These are phyloP conservation scores for Ictidomys tridecemlineatus DNA, from an alignment of 2,113 vertebrate species.

Conservation along the genomic window DNA sequence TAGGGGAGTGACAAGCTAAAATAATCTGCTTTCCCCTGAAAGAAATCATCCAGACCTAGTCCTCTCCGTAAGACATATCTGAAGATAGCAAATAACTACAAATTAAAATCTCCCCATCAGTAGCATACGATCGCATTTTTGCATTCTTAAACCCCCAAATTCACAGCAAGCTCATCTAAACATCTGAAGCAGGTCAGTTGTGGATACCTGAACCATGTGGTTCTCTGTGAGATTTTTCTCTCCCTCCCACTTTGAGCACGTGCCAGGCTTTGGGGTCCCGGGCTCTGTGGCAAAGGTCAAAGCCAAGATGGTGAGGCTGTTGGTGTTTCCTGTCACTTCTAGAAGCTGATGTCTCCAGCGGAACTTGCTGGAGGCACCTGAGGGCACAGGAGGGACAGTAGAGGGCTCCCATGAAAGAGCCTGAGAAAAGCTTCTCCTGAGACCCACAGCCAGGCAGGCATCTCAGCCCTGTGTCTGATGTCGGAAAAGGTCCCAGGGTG, in stretches of 20 bases:
- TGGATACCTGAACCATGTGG: fast-evolving
- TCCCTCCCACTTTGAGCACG: no score
- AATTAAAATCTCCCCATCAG: neutral
- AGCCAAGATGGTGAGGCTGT: neutral
- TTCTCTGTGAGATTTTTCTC: fast-evolving
- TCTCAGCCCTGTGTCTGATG: fast-evolving
- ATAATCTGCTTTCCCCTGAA: neutral
- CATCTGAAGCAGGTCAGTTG: fast-evolving
- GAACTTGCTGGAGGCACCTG: neutral
- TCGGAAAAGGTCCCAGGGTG: no score
- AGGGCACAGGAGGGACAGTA: fast-evolving
- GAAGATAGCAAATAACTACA: neutral
- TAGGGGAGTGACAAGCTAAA: neutral
- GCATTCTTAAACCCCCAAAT: neutral
- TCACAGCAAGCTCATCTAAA: fast-evolving
- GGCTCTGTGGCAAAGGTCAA: neutral
- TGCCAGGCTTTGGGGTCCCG: neutral
- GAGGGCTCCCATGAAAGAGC: no score
- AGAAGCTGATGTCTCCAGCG: no score
- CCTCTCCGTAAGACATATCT: neutral
- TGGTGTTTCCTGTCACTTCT: neutral
- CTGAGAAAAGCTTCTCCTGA: neutral
- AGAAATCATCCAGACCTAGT: neutral
- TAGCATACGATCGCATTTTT: fast-evolving
- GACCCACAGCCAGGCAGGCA: no score